Evolutionary conservation across 2,113 vertebrate genomes (phyloP).

Genomic region (Alectura lathami): DNA sequence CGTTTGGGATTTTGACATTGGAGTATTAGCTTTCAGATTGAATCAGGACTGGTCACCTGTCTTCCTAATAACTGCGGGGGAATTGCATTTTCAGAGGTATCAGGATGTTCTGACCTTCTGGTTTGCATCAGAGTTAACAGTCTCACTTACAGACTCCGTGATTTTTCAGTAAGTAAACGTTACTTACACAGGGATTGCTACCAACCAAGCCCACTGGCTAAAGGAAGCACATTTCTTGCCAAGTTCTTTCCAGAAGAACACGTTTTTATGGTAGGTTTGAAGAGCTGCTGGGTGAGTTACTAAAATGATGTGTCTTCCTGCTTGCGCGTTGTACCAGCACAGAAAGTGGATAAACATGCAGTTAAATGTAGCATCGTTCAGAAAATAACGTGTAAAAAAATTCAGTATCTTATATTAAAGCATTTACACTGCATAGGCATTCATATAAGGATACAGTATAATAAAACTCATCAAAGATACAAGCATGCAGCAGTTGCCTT

Average conservation of each 20-base stretch:
- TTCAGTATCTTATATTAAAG: constrained; percentile 67
- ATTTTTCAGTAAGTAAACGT: background rate
- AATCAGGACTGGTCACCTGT: background rate
- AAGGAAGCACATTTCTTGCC: constrained; percentile 57
- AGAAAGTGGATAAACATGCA: constrained; percentile 66
- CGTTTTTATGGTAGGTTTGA: constrained; percentile 55
- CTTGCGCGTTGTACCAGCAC: constrained; percentile 39
- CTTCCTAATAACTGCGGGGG: background rate
- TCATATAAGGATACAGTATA: constrained; percentile 69
- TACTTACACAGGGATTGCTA: constrained; percentile 37
- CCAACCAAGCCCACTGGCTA: constrained; percentile 65
- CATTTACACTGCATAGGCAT: constrained; percentile 76
- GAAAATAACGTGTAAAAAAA: constrained; percentile 66
- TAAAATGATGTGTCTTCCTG: constrained; percentile 60
- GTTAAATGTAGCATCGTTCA: constrained; percentile 58
- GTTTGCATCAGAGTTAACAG: background rate
- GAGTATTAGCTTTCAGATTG: background rate
- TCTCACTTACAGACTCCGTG: background rate
- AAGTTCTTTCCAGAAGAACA: constrained; percentile 36
- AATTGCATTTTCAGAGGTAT: background rate
- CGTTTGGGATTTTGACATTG: background rate
- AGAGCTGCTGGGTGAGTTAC: constrained; percentile 43
- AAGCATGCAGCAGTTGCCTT: constrained; percentile 70
- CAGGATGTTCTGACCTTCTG: background rate
- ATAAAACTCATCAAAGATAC: constrained; percentile 68